phyloP scores from a whole-genome alignment of 2,797 vertebrate genomes.

The Gallirallus australis region DNA sequence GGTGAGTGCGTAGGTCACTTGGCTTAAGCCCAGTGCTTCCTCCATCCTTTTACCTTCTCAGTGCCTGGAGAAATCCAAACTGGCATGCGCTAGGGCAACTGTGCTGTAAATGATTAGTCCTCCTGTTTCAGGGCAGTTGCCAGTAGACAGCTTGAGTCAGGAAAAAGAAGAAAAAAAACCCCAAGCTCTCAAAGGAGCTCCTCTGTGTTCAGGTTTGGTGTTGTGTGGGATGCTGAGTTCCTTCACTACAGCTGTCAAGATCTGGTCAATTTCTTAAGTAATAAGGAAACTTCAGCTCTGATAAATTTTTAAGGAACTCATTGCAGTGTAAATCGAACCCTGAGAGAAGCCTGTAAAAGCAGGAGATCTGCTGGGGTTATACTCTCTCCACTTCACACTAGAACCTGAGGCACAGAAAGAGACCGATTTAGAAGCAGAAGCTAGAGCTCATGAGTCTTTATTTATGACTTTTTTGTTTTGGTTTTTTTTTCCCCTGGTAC shows the following conservation, averaged over 20 bases:
- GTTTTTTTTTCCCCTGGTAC: background rate
- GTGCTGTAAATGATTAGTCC: background rate
- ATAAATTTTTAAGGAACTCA: background rate
- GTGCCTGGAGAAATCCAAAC: background rate
- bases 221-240: background rate
- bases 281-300: background rate
- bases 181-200: background rate
- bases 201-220: background rate
- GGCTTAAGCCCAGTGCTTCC: background rate
- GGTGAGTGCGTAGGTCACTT: slow-evolving; percentile 76
- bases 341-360: background rate
- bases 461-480: background rate
- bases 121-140: background rate
- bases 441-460: background rate
- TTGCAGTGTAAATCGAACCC: background rate
- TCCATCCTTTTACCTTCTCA: background rate
- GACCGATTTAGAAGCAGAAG: background rate
- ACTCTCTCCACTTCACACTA: background rate
- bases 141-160: background rate
- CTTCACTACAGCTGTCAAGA: background rate
- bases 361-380: background rate
- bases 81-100: background rate
- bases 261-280: background rate
- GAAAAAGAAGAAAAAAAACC: background rate
- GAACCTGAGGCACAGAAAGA: background rate